These are phyloP conservation scores for Kryptolebias ocellatus DNA, from an alignment of 2,797 vertebrate species.

Conservation along the genomic window DNA sequence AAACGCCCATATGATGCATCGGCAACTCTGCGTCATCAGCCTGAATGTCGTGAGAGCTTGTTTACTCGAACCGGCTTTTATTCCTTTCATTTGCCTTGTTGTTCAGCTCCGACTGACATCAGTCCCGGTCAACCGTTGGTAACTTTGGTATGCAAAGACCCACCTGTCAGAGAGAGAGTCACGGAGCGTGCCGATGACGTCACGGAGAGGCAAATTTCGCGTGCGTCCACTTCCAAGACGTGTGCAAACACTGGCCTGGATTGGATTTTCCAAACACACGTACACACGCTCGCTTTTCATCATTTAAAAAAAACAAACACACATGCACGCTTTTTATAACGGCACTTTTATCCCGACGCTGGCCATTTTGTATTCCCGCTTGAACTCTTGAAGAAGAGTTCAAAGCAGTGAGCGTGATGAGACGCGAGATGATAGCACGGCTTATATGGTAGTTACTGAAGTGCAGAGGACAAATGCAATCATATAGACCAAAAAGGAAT, in stretches of 20 bases:
- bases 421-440: slow-evolving; percentile 59
- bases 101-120: slow-evolving; percentile 39
- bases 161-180: slow-evolving; percentile 46
- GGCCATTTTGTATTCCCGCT: slow-evolving; percentile 39
- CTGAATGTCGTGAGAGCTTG: not conserved
- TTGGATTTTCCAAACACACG: slow-evolving; percentile 21
- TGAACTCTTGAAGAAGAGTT: slow-evolving; percentile 44
- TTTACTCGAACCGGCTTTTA: not conserved
- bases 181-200: slow-evolving; percentile 35
- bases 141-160: slow-evolving; percentile 61
- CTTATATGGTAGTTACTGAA: slow-evolving; percentile 44
- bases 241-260: slow-evolving; percentile 29
- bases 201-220: slow-evolving; percentile 40
- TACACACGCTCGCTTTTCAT: slow-evolving; percentile 8
- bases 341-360: not conserved
- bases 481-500: slow-evolving; percentile 5
- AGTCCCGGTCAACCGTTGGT: slow-evolving; percentile 42
- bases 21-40: not conserved
- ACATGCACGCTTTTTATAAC: not conserved
- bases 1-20: not conserved
- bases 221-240: slow-evolving; percentile 20
- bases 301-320: not conserved
- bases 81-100: slow-evolving; percentile 45
- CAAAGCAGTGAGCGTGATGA: slow-evolving; percentile 41
- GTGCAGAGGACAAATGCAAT: slow-evolving; percentile 42